Conservation (phyloP, 2,888 invertebrate genomes). For the Therioaphis trifolii region DNA sequence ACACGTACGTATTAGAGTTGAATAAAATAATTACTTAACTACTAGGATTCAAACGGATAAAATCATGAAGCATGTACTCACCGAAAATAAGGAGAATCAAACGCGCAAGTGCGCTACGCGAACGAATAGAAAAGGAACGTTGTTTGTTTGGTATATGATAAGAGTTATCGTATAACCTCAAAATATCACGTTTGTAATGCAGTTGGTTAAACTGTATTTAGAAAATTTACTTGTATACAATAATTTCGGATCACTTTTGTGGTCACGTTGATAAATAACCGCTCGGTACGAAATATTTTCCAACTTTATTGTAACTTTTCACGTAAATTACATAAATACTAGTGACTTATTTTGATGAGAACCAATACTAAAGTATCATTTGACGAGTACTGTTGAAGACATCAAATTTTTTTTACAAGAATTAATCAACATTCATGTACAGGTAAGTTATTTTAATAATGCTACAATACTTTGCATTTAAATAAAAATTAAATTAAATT, state of each 20-base stretch:
- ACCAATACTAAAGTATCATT: constrained; percentile 24
- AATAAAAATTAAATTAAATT: no score
- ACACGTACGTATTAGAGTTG: neutral
- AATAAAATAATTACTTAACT: no score
- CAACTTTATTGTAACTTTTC: neutral
- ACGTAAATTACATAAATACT: constrained; percentile 16
- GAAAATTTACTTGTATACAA: neutral
- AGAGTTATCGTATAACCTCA: constrained; percentile 46
- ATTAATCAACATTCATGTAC: no score
- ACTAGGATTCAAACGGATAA: constrained; percentile 36
- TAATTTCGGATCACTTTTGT: neutral
- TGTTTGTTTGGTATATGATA: constrained; percentile 53
- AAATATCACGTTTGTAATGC: neutral
- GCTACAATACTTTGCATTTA: no score
- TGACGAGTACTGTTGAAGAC: neutral
- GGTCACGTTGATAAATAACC: constrained; percentile 7
- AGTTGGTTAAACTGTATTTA: neutral
- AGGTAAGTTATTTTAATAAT: no score
- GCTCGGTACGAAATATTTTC: constrained; percentile 15
- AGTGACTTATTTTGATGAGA: neutral
- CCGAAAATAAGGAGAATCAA: constrained; percentile 26
- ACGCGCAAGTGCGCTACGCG: neutral
- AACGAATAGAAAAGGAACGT: constrained; percentile 10
- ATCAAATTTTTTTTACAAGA: no score
- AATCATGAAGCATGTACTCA: constrained; percentile 12